phyloP scores from a whole-genome alignment of 2,113 vertebrate species.

The Erythrocercus mccallii region DNA sequence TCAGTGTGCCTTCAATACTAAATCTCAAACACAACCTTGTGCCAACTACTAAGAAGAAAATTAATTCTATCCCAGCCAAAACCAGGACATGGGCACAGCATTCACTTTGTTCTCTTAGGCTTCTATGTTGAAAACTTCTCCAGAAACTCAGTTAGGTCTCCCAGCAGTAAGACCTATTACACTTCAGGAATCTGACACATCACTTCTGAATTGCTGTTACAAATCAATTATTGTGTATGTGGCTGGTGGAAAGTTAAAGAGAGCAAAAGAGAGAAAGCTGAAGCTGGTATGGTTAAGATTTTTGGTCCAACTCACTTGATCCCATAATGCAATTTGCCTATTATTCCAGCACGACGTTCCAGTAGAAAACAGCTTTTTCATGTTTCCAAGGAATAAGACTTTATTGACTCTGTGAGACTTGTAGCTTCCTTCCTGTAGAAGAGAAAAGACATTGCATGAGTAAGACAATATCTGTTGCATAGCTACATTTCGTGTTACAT shows the following conservation, averaged over 20 bases:
- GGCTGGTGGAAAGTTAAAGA: neutral
- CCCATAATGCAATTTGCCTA: conserved; percentile 88
- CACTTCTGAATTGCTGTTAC: neutral
- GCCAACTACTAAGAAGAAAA: neutral
- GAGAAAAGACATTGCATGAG: neutral
- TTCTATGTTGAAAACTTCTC: neutral
- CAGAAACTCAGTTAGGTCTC: neutral
- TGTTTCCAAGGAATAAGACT: conserved; percentile 85
- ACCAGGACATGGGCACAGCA: neutral
- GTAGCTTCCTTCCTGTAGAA: conserved; percentile 79
- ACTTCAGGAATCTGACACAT: neutral
- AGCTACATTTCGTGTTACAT: neutral
- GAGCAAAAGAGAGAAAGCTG: neutral
- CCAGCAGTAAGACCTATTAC: neutral
- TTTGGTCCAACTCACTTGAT: conserved; percentile 77
- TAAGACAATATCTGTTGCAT: neutral
- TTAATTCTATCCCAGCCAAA: neutral
- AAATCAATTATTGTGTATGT: neutral
- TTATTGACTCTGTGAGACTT: conserved; percentile 85
- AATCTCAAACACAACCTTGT: neutral
- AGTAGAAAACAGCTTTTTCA: conserved; percentile 84
- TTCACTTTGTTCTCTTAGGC: neutral
- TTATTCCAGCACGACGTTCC: conserved; percentile 89
- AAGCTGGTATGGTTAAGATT: neutral
- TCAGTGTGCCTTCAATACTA: neutral